Base-by-base conservation (phyloP, 2,113 vertebrate genomes). In the Nothocercus julius region DNA sequence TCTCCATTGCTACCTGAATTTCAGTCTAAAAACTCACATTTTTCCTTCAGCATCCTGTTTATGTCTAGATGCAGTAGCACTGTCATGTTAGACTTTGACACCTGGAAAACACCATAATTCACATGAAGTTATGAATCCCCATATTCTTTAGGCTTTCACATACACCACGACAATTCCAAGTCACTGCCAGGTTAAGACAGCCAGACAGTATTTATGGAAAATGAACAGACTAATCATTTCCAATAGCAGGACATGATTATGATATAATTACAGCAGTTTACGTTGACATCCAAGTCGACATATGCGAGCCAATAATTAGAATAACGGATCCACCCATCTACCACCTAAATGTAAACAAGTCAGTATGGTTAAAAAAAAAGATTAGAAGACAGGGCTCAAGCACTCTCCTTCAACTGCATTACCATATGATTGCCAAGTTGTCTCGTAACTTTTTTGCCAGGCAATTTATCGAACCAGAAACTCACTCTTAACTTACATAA, bases 141-240 rank as follows among this genome's bases (percentile, higher is more conserved):
- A 68, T 93, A 94, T 95, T 97, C 91, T 96, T 90, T 96, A 90
- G 73, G 67, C 86, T 96, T 97, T 96, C 72, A 49, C 91, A 96
- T 96, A 56, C 93, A 93, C 96, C 91, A 90, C 92, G 96, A 95
- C 91, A 96, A 95, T 96, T 95, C 94, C 73, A 90, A 97, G 92
- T 69, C 54, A 49, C 86, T 96, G 93, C 96, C 95, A 97, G 96
- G 96, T 92, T 44, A 96, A 97, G 83, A 75, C 81, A 95, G 95
- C 84, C 95, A 97, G 92, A 89, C 94, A 95, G 70, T 90, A 94
- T 95, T 91, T 70, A 62, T 84, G 92, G 89, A 83, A 93, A 69
- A 95, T 14, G 75, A 95, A 68, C 69, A 82, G 82, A 91, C 75
- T 81, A 96, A 96, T 95, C 76, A 92, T 97, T 98, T 98, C 96